phyloP scores from a whole-genome alignment of 2,113 vertebrate species.

The Antigone vipio region DNA sequence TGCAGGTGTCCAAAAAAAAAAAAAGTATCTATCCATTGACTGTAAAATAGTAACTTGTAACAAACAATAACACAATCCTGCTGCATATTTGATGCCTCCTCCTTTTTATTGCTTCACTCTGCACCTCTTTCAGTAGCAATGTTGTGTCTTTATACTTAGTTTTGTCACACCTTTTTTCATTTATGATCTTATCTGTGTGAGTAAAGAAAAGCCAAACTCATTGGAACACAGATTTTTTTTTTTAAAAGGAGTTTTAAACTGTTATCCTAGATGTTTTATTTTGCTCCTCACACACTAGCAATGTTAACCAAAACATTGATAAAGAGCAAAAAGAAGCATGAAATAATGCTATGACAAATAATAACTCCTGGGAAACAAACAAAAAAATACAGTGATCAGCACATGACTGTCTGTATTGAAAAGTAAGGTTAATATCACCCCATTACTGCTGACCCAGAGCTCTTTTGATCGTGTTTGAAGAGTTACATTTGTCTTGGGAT shows the following conservation, averaged over 20 bases:
- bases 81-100: background rate
- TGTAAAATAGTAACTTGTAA: background rate
- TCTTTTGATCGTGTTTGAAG: background rate
- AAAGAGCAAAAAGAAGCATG: background rate
- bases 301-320: background rate
- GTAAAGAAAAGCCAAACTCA: background rate
- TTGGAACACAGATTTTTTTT: background rate
- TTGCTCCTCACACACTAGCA: background rate
- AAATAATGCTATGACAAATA: background rate
- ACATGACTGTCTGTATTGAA: background rate
- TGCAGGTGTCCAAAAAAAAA: background rate
- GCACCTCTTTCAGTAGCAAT: background rate
- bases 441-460: background rate
- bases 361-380: background rate
- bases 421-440: background rate
- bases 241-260: background rate
- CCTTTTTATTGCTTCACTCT: background rate
- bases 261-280: background rate
- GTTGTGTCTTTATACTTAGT: background rate
- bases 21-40: background rate
- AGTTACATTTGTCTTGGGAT: background rate
- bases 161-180: background rate
- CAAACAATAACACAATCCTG: background rate
- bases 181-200: background rate
- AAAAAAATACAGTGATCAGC: background rate